phyloP scores from a whole-genome alignment of 2,113 vertebrate species.

The Siniperca chuatsi region DNA sequence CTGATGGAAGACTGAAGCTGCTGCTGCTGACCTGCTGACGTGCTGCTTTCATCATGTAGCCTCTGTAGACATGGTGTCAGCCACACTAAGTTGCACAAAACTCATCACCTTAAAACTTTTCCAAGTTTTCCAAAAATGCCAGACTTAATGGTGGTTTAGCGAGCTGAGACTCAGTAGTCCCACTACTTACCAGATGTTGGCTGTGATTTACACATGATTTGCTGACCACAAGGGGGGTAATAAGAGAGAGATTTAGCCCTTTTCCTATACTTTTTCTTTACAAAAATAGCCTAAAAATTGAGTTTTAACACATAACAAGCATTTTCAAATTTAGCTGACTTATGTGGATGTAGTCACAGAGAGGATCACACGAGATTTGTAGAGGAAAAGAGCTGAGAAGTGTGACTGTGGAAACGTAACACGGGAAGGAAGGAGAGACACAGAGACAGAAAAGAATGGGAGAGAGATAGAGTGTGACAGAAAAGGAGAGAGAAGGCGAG shows the following conservation, averaged over 20 bases:
- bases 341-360: not conserved
- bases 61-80: not conserved
- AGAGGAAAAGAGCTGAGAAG: conserved; percentile 22
- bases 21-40: not conserved
- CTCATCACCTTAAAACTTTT: not conserved
- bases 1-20: not conserved
- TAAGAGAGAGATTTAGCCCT: not conserved
- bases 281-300: not conserved
- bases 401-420: conserved; percentile 42
- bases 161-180: not conserved
- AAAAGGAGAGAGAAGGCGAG: conserved; percentile 75
- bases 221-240: not conserved
- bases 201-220: not conserved
- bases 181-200: not conserved
- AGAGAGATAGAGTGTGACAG: conserved; percentile 73
- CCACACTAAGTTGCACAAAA: not conserved
- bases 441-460: conserved; percentile 36
- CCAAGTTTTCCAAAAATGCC: not conserved
- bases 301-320: not conserved
- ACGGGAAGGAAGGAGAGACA: conserved; percentile 6
- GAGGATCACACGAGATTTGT: conserved; percentile 24
- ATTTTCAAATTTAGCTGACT: not conserved
- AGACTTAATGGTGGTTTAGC: not conserved
- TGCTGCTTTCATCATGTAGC: not conserved
- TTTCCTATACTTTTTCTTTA: not conserved